Evolutionary conservation across 1,140 invertebrate species (phyloP), one percentile per base, ranked within the genome.

Genomic region (Sycophaga agraensis): DNA sequence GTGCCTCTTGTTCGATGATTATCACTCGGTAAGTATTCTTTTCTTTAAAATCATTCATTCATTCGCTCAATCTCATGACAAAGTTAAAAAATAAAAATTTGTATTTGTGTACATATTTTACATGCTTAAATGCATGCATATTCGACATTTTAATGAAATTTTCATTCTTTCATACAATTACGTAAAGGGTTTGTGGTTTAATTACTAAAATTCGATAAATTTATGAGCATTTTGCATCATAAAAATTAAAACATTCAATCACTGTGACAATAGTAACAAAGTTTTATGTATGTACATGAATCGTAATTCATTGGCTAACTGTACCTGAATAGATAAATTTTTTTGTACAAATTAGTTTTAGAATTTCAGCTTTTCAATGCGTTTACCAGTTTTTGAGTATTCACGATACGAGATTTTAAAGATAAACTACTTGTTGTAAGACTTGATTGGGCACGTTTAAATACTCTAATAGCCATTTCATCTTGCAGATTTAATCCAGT

Each of bases 301-400:
- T 53, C 40, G 16, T 50, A 68, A 67, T 64, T 67, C 62, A 66
- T 59, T 65, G 60, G 62, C 63, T 55, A 66, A 73, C 75, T 62
- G 66, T 59, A 68, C 65, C 58, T 69, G 67, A 66, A 65, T 62
- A 66, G 69, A 68, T 69, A 65, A 60, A 70, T 66, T 59, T 68
- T 66, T 75, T 77, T 72, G 59, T 74, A 74, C 66, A 74, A 65
- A 61, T 60, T 51, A 50, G 14, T 63, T 63, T 67, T 59, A 69
- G 56, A 48, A 66, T 71, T 78, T 81, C 75, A 81, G 69, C 78
- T 81, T 59, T 75, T 76, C 66, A 79, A 70, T 63, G 66, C 75
- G 43, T 70, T 79, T n/a, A 81, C 35, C 17, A 80, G 65, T 70
- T 78, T 79, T n/a, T 74, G 63, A 31, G 76, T 78, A 22, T 69